A percentile compares a stretch with the other conserved stretches of the same genome.
Conservation (phyloP, 2,888 invertebrate genomes). For the Cantharis lateralis region DNA sequence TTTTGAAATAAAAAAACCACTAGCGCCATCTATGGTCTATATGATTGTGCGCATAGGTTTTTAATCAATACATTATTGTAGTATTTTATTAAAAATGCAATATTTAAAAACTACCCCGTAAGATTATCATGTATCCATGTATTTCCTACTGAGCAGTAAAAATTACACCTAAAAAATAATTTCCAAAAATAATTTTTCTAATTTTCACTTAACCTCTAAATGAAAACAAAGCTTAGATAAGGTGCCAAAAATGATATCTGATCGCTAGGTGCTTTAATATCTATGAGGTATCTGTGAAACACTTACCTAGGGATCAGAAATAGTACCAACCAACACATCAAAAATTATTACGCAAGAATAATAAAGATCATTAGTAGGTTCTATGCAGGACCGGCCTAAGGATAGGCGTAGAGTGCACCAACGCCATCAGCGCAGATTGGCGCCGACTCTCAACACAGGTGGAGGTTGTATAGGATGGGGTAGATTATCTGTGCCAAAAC, state of each 20-base stretch:
- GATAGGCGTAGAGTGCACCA: no score
- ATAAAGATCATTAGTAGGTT: background rate
- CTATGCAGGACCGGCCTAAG: background rate
- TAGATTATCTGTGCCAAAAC: no score
- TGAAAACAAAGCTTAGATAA: background rate
- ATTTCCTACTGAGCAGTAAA: no score
- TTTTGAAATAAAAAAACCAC: no score
- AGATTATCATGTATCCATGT: background rate
- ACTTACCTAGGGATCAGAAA: background rate
- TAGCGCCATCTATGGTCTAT: background rate
- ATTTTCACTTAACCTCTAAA: background rate
- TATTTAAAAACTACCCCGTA: background rate
- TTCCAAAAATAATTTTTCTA: background rate
- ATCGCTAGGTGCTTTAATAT: no score
- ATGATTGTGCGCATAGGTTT: background rate
- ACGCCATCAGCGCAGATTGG: no score
- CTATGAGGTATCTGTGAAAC: background rate
- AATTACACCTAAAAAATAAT: background rate
- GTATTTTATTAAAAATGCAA: background rate
- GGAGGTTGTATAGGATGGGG: background rate
- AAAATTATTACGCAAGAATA: background rate
- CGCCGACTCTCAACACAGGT: no score
- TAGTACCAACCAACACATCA: background rate
- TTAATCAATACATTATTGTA: background rate
- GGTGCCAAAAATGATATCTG: no score